These are phyloP conservation scores for Pseudorhombus dupliciocellatus DNA, from an alignment of 2,113 vertebrate genomes.

Conservation along the genomic window DNA sequence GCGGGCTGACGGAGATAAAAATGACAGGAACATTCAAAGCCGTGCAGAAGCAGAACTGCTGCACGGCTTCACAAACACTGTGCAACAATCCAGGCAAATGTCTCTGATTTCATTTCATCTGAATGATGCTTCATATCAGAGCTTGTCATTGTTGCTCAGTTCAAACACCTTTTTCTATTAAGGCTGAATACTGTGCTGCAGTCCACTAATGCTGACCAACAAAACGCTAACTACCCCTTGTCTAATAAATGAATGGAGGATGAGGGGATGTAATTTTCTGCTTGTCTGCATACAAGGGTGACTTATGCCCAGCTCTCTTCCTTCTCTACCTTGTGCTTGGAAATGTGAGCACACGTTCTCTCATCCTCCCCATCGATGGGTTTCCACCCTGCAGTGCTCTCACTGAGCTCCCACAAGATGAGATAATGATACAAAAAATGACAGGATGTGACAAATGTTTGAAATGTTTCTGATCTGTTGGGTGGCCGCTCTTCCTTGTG, in stretches of 20 bases:
- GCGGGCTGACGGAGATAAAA: slow-evolving; percentile 41
- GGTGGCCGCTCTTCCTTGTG: background rate
- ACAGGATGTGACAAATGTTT: slow-evolving; percentile 24
- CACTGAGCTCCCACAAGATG: slow-evolving; percentile 38
- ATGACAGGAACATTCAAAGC: slow-evolving; percentile 47
- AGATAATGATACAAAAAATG: slow-evolving; percentile 26
- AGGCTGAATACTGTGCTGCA: slow-evolving; percentile 52
- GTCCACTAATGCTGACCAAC: slow-evolving; percentile 76
- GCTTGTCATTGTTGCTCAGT: background rate
- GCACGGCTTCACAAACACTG: slow-evolving; percentile 34
- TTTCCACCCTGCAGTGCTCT: slow-evolving; percentile 40
- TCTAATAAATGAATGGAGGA: slow-evolving; percentile 75
- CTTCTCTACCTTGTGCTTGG: slow-evolving; percentile 47
- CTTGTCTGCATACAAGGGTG: slow-evolving; percentile 81
- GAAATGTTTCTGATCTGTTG: slow-evolving; percentile 19
- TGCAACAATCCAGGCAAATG: slow-evolving; percentile 9
- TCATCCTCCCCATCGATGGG: slow-evolving; percentile 21
- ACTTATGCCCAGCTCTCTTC: slow-evolving; percentile 71
- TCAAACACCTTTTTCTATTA: slow-evolving; percentile 12
- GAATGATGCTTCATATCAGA: slow-evolving; percentile 3
- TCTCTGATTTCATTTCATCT: slow-evolving; percentile 11
- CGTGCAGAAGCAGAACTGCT: slow-evolving; percentile 31
- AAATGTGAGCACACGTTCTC: slow-evolving; percentile 28
- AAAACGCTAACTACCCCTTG: slow-evolving; percentile 71
- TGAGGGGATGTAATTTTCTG: slow-evolving; percentile 82